A percentile compares a stretch with the other conserved stretches of the same genome.
Conservation (phyloP, 2,113 vertebrate genomes). For the Phaetusa simplex region DNA sequence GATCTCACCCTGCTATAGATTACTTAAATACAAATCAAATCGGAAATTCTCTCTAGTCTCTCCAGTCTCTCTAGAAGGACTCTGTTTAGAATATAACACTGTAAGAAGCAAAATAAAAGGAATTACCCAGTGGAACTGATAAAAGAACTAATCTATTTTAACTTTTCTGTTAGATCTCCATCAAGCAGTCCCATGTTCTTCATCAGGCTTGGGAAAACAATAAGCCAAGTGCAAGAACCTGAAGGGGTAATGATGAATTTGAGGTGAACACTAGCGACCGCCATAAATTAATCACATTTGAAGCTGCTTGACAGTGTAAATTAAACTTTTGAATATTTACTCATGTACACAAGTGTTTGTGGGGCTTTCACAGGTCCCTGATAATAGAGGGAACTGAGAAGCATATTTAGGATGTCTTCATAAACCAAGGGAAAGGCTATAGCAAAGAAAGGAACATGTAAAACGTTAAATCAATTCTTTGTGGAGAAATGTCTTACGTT, state of each 20-base stretch:
- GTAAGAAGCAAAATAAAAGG: neutral
- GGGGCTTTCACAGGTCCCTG: neutral
- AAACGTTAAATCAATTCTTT: constrained; percentile 52
- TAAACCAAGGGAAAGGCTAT: neutral
- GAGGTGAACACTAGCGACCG: neutral
- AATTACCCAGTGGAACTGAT: neutral
- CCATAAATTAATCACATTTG: neutral
- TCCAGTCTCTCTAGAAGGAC: no score
- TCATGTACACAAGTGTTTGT: neutral
- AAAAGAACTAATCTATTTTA: neutral
- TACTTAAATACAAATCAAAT: neutral
- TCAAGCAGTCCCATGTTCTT: neutral
- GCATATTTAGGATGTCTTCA: neutral
- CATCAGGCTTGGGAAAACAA: neutral
- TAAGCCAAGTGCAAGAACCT: neutral
- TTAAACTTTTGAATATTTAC: neutral
- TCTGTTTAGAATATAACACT: neutral
- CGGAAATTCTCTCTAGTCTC: neutral
- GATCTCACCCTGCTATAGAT: no score
- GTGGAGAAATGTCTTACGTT: constrained; percentile 33
- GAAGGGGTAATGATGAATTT: neutral
- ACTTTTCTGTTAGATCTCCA: neutral
- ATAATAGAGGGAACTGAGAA: neutral
- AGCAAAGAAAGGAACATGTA: neutral
- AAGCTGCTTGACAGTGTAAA: neutral